Evolutionary conservation across 2,797 vertebrate species (phyloP).

Genomic region (Todus mexicanus): DNA sequence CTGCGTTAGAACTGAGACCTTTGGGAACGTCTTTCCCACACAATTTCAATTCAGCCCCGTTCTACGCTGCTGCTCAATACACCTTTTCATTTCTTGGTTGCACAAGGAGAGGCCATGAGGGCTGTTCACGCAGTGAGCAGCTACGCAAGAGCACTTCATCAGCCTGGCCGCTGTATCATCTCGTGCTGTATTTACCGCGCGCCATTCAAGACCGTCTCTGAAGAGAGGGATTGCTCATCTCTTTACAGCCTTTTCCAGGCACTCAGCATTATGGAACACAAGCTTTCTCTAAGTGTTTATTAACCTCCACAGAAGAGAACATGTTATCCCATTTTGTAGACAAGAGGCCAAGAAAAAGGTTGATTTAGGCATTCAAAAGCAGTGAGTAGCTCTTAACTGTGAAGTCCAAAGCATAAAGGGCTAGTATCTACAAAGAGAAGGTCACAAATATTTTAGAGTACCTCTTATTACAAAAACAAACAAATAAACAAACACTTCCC

Average conservation of each 20-base stretch:
- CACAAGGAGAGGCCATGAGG: background rate
- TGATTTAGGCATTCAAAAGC: conserved; percentile 13
- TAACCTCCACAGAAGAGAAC: background rate
- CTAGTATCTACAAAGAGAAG: background rate
- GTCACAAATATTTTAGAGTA: background rate
- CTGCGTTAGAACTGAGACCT: background rate
- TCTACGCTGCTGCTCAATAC: accelerated
- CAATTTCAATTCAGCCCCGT: background rate
- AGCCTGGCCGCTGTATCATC: background rate
- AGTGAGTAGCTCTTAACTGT: background rate
- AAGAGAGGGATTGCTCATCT: background rate
- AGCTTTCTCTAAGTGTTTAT: conserved; percentile 11
- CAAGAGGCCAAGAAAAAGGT: background rate
- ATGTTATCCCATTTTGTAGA: background rate
- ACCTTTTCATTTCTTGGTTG: background rate
- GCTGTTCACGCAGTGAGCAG: background rate
- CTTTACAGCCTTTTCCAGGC: background rate
- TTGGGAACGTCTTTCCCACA: background rate
- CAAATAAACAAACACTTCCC: background rate
- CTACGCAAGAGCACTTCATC: background rate
- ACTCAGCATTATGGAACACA: background rate
- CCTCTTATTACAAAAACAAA: background rate
- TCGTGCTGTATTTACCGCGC: background rate
- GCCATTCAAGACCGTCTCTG: background rate
- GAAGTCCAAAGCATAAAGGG: background rate